Evolutionary conservation across 2,888 invertebrate species (phyloP).

Genomic region (Tenthredo amoena): DNA sequence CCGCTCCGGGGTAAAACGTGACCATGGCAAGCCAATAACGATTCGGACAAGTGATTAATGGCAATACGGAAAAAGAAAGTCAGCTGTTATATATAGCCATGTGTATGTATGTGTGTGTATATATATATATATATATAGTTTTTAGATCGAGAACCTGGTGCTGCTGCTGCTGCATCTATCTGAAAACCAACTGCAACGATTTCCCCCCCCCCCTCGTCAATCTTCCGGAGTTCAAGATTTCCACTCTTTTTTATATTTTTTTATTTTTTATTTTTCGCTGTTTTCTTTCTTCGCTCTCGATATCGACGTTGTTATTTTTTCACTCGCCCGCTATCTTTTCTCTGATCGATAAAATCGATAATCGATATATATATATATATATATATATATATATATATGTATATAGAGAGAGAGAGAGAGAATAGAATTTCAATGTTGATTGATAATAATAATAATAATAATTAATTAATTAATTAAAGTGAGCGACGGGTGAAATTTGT

Average conservation of each 20-base stretch:
- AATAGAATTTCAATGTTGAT: not conserved
- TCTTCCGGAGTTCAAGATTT: not conserved
- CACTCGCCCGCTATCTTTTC: not conserved
- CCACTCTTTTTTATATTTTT: not conserved
- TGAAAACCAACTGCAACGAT: not conserved
- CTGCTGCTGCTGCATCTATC: not conserved
- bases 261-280: not conserved
- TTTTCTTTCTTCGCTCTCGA: not conserved
- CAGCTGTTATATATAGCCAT: not conserved
- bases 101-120: not conserved
- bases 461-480: not conserved
- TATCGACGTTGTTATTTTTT: not conserved
- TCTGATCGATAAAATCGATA: not conserved
- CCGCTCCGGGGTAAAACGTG: constrained; percentile 38
- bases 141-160: not conserved
- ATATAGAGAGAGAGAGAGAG: not conserved
- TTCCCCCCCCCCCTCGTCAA: not conserved
- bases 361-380: not conserved
- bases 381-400: not conserved
- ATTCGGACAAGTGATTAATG: constrained; percentile 49
- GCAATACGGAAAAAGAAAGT: not conserved
- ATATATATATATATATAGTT: not conserved
- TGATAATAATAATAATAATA: not conserved
- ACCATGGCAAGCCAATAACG: constrained; percentile 45
- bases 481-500: not conserved